Percentiles rank a stretch among this genome's conserved stretches.
Evolutionary conservation across 2,888 invertebrate genomes (phyloP).

Genomic region (Drosophila nr. perissopoda): DNA sequence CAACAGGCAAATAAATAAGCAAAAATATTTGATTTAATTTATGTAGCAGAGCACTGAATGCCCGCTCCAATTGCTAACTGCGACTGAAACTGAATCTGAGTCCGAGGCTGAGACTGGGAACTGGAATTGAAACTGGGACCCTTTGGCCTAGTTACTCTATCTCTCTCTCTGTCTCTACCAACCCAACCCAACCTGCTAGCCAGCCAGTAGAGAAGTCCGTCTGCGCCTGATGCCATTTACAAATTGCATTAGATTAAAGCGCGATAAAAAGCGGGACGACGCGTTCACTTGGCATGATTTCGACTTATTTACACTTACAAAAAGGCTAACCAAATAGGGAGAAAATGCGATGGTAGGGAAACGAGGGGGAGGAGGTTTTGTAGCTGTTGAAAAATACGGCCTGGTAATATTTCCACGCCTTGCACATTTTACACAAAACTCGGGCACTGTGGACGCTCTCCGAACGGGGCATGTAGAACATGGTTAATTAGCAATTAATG

Average conservation of each 20-base stretch:
- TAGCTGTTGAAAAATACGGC: conserved; percentile 8
- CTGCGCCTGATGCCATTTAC: conserved; percentile 66
- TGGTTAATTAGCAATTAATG: conserved; percentile 84
- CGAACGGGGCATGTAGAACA: conserved; percentile 77
- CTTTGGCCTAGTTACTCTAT: conserved; percentile 50
- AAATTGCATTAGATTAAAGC: conserved; percentile 79
- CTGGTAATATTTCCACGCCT: conserved; percentile 72
- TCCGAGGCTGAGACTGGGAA: neutral
- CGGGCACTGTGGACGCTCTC: conserved; percentile 22
- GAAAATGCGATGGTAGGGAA: neutral
- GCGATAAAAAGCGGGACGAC: conserved; percentile 71
- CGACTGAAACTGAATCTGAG: neutral
- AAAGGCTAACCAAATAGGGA: conserved; percentile 59
- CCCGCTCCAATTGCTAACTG: conserved; percentile 12
- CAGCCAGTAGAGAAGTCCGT: neutral
- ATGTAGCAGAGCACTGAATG: conserved; percentile 32
- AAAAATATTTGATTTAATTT: conserved; percentile 77
- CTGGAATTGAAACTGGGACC: conserved; percentile 20
- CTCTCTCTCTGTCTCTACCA: too few relatives aligned
- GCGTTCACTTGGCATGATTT: conserved; percentile 77
- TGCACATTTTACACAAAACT: conserved; percentile 71
- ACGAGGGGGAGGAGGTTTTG: neutral
- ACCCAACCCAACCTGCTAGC: conserved; percentile 18
- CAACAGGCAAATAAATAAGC: conserved; percentile 70
- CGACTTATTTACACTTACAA: conserved; percentile 78